A percentile compares a stretch with the other conserved stretches of the same genome.
Evolutionary conservation across 2,113 vertebrate genomes (phyloP).

Genomic region (Bubalus kerabau): DNA sequence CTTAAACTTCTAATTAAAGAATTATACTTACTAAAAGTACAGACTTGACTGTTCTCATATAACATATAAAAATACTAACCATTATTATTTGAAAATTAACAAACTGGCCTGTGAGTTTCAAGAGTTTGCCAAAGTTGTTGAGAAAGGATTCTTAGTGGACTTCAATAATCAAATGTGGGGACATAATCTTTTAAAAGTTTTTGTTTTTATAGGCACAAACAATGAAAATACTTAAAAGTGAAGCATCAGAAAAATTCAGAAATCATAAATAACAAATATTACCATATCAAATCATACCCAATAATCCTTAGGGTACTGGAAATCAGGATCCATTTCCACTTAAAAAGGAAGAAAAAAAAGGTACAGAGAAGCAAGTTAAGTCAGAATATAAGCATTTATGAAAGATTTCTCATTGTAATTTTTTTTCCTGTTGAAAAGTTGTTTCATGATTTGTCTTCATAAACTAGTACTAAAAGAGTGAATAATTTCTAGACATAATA

Average conservation of each 20-base stretch:
- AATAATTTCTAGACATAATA: not conserved
- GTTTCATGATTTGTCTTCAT: not conserved
- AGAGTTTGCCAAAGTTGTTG: not conserved
- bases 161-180: not conserved
- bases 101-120: not conserved
- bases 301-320: not conserved
- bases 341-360: not conserved
- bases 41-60: not conserved
- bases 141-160: not conserved
- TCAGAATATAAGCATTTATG: not conserved
- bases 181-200: not conserved
- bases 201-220: not conserved
- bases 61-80: not conserved
- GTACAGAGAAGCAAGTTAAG: not conserved
- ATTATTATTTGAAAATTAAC: not conserved
- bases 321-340: not conserved
- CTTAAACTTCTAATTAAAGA: not conserved
- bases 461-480: not conserved
- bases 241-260: conserved; percentile 7
- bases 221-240: not conserved
- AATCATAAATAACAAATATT: not conserved
- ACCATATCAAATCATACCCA: not conserved
- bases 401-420: not conserved
- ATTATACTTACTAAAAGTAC: not conserved
- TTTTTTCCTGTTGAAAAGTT: not conserved